Evolutionary conservation across 1,140 invertebrate genomes (phyloP), one percentile per base, ranked within the genome.

Genomic region (Penaeus vannamei): DNA sequence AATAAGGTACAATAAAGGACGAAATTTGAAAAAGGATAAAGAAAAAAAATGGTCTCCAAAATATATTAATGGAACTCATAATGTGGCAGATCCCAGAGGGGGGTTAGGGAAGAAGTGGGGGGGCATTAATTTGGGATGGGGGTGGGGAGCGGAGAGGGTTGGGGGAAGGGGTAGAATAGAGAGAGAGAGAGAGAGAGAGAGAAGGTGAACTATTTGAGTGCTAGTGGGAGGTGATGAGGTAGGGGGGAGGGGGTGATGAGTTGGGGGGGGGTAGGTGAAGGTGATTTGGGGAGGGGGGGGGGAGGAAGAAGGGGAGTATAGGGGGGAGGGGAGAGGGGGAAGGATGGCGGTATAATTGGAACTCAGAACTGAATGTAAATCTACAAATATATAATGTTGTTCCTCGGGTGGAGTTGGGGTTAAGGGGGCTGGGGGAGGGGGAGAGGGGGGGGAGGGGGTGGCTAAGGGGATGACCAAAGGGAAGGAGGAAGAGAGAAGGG

Each of bases 301-400:
- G 36, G 36, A 36, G 2, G 36, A 36, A 36, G 36, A 36, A 5
- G 32, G 8, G 19, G 29, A 69, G 42, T 32, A 76, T 14, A 53
- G 66, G 22, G 60, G n/a, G 85, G 76, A n/a, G 53, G 61, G 36
- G 2, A 2, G 29, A 22, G 76, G 85, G 53, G 53, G 85, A 19
- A 59, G 32, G 46, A 53, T 53, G 76, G 60, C 77, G 32, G 80
- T 46, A 87, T 87, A 87, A 81, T 87, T 87, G 81, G 61, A 60
- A 79, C 81, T 61, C 36, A 72, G 77, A 36, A 59, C 61, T 36
- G 69, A 87, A 87, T 87, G 85, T 87, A 87, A 87, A 87, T 87
- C 69, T 26, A n/a, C 29, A 36, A 69, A 61, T 20, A 61, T 29
- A 79, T 87, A 87, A 87, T 87, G 85, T n/a, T 81, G 77, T 80